phyloP scores from a whole-genome alignment of 37 sponge, comb jelly and placozoan species.

The Agelas oroides region DNA sequence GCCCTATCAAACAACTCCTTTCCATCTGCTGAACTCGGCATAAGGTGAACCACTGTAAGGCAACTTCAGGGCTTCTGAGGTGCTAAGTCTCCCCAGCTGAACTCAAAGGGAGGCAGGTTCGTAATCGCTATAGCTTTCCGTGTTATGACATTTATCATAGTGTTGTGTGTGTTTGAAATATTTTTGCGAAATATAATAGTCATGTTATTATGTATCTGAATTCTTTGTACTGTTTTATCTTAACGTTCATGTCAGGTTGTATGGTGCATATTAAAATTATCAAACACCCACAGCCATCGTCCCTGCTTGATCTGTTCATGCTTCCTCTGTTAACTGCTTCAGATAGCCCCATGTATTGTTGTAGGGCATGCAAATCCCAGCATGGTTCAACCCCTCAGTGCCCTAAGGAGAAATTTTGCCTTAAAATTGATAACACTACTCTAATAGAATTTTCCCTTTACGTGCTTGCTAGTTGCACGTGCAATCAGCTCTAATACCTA shows the following conservation, averaged over 20 bases:
- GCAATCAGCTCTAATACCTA: slow-evolving; percentile 13
- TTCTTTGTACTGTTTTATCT: background rate
- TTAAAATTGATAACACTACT: background rate
- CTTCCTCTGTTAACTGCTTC: background rate
- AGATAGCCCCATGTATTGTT: background rate
- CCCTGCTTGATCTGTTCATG: background rate
- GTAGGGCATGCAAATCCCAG: background rate
- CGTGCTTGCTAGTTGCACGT: slow-evolving; percentile 1
- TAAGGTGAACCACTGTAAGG: background rate
- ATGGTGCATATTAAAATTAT: slow-evolving; percentile 13
- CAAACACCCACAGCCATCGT: slow-evolving; percentile 26
- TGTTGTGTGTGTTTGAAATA: background rate
- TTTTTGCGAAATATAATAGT: background rate
- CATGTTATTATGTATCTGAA: background rate
- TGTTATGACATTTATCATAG: background rate
- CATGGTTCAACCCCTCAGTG: background rate
- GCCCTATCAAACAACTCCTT: too few species aligned
- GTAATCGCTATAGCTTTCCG: background rate
- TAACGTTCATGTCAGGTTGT: background rate
- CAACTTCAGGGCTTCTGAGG: background rate
- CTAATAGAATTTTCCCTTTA: background rate
- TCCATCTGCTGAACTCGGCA: too few species aligned
- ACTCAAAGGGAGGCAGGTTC: background rate
- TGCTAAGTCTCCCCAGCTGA: slow-evolving; percentile 1
- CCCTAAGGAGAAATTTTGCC: background rate